Conservation (phyloP, 1,140 invertebrate species). For the Phymorhynchus buccinoides region DNA sequence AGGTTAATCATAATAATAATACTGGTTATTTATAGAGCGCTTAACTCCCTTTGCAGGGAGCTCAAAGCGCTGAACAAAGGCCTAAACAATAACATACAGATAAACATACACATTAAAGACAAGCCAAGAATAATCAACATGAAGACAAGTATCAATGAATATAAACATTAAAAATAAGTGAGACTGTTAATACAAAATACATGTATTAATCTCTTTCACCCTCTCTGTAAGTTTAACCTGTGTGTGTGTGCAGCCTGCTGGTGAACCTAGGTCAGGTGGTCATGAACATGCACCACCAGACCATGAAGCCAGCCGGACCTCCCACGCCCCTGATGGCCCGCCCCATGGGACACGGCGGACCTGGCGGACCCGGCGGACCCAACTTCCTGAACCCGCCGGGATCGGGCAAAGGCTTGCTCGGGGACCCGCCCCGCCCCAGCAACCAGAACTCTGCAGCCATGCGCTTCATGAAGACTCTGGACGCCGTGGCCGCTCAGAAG, state of each 20-base stretch:
- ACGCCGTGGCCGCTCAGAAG: constrained; percentile 32
- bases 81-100: too few species aligned
- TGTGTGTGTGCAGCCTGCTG: constrained; percentile 22
- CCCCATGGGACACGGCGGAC: too few species aligned
- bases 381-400: constrained; percentile 23
- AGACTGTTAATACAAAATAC: too few species aligned
- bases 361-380: background rate
- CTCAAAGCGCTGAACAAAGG: too few species aligned
- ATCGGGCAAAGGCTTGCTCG: constrained; percentile 48
- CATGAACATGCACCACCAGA: constrained; percentile 6
- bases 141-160: too few species aligned
- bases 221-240: background rate
- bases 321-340: background rate
- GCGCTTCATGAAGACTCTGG: constrained; percentile 35
- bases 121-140: too few species aligned
- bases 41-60: too few species aligned
- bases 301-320: background rate
- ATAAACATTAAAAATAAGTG: too few species aligned
- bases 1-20: too few species aligned
- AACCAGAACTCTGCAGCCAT: constrained; percentile 34
- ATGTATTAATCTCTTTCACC: too few species aligned
- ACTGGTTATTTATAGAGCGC: too few species aligned
- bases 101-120: too few species aligned
- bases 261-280: constrained; percentile 35
- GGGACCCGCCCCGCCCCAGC: constrained; percentile 27